These are phyloP conservation scores for Andrena dorsata DNA, from an alignment of 2,888 invertebrate species.

Conservation along the genomic window DNA sequence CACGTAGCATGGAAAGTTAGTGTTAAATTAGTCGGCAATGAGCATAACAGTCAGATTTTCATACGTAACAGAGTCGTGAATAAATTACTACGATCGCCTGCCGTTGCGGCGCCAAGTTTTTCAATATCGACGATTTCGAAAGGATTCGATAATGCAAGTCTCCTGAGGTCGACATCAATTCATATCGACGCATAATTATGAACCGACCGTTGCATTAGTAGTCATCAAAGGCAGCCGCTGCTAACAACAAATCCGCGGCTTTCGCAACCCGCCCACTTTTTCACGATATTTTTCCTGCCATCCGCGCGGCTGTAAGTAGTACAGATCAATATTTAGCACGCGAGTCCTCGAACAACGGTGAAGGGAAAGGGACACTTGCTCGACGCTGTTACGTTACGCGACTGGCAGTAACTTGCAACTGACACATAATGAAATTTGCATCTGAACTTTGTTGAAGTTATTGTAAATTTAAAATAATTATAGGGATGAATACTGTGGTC, in stretches of 20 bases:
- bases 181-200: constrained; percentile 37
- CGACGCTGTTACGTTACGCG: too few species aligned
- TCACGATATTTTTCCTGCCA: constrained; percentile 11
- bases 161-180: constrained; percentile 21
- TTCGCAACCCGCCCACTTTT: constrained; percentile 36
- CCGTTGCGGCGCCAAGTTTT: not conserved
- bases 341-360: not conserved
- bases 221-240: constrained; percentile 45
- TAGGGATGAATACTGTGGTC: too few species aligned
- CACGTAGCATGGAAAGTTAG: not conserved
- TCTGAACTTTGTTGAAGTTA: too few species aligned
- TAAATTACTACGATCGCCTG: constrained; percentile 3
- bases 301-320: constrained; percentile 23
- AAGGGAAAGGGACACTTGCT: constrained; percentile 12
- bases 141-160: constrained; percentile 21
- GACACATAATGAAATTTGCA: too few species aligned
- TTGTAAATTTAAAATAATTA: too few species aligned
- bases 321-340: constrained; percentile 19
- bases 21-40: constrained; percentile 37
- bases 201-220: constrained; percentile 33
- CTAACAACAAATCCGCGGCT: constrained; percentile 34
- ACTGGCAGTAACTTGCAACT: too few species aligned
- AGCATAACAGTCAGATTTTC: constrained; percentile 5
- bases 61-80: constrained; percentile 9
- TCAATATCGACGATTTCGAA: constrained; percentile 37